A percentile compares a stretch with the other conserved stretches of the same genome.
Evolutionary conservation across 2,888 invertebrate species (phyloP).

Genomic region (Lochmaea crataegi): DNA sequence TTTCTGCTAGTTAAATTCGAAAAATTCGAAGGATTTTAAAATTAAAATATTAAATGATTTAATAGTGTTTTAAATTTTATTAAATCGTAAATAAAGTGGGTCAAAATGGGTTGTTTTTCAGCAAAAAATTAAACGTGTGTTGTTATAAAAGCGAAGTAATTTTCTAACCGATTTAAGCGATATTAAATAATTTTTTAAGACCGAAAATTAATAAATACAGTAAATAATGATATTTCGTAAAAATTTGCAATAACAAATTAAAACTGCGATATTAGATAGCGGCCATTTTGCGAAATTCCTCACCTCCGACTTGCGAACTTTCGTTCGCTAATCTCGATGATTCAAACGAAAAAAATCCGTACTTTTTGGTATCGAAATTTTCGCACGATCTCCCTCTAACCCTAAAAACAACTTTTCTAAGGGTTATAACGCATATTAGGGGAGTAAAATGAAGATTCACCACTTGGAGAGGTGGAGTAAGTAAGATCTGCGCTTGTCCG

Average conservation of each 20-base stretch:
- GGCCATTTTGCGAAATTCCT: conserved; percentile 62
- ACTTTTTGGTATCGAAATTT: conserved; percentile 53
- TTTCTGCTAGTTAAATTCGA: neutral
- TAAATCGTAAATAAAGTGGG: neutral
- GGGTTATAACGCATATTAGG: conserved; percentile 42
- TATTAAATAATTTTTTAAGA: neutral
- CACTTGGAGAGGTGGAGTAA: conserved; percentile 46
- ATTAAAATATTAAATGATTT: neutral
- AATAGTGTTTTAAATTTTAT: neutral
- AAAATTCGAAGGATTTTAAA: neutral
- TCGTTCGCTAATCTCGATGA: conserved; percentile 51
- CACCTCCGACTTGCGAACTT: conserved; percentile 59
- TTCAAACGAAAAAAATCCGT: conserved; percentile 50
- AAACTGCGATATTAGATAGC: conserved; percentile 54
- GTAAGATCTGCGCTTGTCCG: conserved; percentile 53
- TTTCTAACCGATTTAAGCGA: neutral
- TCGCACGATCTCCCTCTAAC: conserved; percentile 36
- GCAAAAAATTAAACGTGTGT: neutral
- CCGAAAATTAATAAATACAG: neutral
- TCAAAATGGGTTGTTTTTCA: neutral
- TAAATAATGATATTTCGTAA: conserved; percentile 25
- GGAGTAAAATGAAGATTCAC: conserved; percentile 47
- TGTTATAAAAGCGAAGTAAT: neutral
- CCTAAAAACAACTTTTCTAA: conserved; percentile 27
- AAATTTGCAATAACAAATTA: conserved; percentile 49